phyloP scores from a whole-genome alignment of 2,113 vertebrate genomes.

The Perca schrenkii region DNA sequence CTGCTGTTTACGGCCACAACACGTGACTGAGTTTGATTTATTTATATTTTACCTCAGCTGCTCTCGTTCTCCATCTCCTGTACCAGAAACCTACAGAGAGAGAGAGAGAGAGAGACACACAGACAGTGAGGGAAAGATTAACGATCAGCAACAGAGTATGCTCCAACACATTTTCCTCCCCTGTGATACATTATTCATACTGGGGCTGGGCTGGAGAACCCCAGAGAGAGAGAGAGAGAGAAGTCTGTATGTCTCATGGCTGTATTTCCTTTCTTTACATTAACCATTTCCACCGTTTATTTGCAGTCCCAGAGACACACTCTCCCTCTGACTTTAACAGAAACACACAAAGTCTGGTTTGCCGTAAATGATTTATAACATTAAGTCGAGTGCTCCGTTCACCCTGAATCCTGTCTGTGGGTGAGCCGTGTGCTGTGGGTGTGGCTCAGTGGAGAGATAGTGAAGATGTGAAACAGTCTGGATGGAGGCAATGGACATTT shows the following conservation, averaged over 20 bases:
- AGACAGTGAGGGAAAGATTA: conserved; percentile 11
- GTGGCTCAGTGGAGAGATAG: conserved; percentile 24
- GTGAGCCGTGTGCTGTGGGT: not conserved
- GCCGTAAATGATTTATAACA: conserved; percentile 24
- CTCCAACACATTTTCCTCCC: conserved; percentile 22
- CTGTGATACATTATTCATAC: conserved; percentile 66
- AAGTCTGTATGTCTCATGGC: conserved; percentile 2
- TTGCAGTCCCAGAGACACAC: not conserved
- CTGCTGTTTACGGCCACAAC: not conserved
- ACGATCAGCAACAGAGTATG: conserved; percentile 22
- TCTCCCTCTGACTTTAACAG: not conserved
- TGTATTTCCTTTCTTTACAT: conserved; percentile 4
- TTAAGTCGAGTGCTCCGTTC: not conserved
- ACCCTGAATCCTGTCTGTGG: not conserved
- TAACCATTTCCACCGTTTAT: not conserved
- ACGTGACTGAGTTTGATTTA: not conserved
- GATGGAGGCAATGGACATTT: too few species aligned
- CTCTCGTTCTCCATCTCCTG: not conserved
- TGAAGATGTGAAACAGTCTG: too few species aligned
- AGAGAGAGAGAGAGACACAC: not conserved
- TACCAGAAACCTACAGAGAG: conserved; percentile 11
- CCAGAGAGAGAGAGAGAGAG: conserved; percentile 16
- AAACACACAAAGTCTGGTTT: not conserved
- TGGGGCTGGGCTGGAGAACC: conserved; percentile 35
- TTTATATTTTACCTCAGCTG: not conserved